Base-by-base conservation (phyloP, 2,113 vertebrate genomes). In the Cyanoderma ruficeps region DNA sequence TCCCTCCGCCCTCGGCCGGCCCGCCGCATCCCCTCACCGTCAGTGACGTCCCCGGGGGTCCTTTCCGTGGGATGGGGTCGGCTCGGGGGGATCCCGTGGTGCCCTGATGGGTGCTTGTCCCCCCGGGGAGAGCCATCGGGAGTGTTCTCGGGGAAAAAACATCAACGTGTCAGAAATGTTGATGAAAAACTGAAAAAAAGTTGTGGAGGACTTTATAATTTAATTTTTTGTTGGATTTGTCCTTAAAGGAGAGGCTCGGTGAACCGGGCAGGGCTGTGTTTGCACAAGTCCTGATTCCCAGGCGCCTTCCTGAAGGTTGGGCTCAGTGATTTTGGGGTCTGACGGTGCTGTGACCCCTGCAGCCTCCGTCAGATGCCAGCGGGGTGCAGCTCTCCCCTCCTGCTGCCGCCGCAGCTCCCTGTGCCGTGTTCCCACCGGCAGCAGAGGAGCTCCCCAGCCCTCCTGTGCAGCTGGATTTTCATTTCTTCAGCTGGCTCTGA, bases 381-480 rank as follows among this genome's bases (percentile, higher is more conserved):
- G 6, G 56, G 27, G n/a, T 4, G 5, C 80, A 41, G 80, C 49
- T 31, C 56, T 60, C 0, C 27, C 33, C 83, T 49, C 31, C 41
- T 3, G 2, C 56, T 3, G 64, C 44, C 70, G 35, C 64, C n/a
- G 1, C 8, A 2, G 68, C 69, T 87, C 61, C 49, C 37, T 35
- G 41, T 16, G 42, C 70, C 0, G 0, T 2, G n/a, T 47, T 70
- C 53, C 78, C 1, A 0, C 9, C 39, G 46, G 68, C 76, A 55
- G 67, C 23, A 41, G 18, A 76, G 83, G 64, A 87, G 84, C 92
- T 80, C 81, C 78, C 70, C 28, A 1, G 57, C 60, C 84, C 47
- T 27, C 60, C 77, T 31, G 61, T 88, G 90, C 95, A 90, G 88
- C 87, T 96, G 96, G 70, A 85, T 91, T 68, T n/a, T 60, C 75